phyloP scores from a whole-genome alignment of 2,797 vertebrate genomes.

The Protosalanx chinensis region DNA sequence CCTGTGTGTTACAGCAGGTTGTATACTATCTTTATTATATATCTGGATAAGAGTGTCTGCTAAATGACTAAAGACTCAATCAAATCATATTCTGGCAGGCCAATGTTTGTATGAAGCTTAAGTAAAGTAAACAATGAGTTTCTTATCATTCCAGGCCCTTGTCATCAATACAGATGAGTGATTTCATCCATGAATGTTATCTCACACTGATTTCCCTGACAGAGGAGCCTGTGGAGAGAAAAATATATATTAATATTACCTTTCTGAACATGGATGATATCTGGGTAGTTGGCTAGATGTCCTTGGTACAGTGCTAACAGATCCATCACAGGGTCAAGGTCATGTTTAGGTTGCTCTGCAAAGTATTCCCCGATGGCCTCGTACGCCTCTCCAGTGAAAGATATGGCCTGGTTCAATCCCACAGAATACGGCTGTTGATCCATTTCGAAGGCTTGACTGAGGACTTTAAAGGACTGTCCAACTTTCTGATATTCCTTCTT shows the following conservation, averaged over 20 bases:
- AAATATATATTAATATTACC: slow-evolving; percentile 73
- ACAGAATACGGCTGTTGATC: slow-evolving; percentile 91
- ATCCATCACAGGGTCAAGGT: slow-evolving; percentile 93
- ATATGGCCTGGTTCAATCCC: slow-evolving; percentile 91
- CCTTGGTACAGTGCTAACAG: slow-evolving; percentile 95
- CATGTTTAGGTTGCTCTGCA: slow-evolving; percentile 91
- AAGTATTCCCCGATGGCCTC: slow-evolving; percentile 93
- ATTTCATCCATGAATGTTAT: background rate
- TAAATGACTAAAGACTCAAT: too few species aligned
- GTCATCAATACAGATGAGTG: too few species aligned
- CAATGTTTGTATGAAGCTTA: too few species aligned
- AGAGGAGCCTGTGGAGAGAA: slow-evolving; percentile 5
- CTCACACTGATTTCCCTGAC: background rate
- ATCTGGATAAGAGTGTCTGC: too few species aligned
- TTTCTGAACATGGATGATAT: slow-evolving; percentile 99
- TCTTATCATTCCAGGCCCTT: too few species aligned
- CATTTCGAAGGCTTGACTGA: slow-evolving; percentile 94
- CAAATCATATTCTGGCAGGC: background rate
- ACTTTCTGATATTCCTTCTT: slow-evolving; percentile 99
- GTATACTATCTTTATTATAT: too few species aligned
- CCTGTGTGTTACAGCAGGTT: background rate
- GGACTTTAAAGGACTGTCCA: slow-evolving; percentile 87
- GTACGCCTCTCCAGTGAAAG: slow-evolving; percentile 90
- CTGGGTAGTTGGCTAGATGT: slow-evolving; percentile 96
- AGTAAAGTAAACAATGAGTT: too few species aligned